Conservation (phyloP, 2,797 vertebrate genomes). For the Sebastes hopkinsi region DNA sequence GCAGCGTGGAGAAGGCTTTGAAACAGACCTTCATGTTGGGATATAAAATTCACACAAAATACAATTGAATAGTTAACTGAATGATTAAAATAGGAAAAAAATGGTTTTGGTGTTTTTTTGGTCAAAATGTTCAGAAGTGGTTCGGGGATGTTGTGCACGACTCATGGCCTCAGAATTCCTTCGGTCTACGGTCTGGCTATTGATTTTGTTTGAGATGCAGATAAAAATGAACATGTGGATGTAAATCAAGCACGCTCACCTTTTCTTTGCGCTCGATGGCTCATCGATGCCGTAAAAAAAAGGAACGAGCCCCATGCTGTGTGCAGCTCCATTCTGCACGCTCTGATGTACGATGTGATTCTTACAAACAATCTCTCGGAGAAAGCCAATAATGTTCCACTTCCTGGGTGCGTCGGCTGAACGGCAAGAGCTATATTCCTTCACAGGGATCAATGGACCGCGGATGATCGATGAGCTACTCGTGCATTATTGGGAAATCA, state of each 20-base stretch:
- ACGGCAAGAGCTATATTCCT: constrained; percentile 14
- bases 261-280: constrained; percentile 11
- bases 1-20: background rate
- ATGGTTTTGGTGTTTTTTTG: background rate
- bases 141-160: background rate
- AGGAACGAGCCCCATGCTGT: constrained; percentile 19
- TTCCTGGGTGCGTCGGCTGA: constrained; percentile 24
- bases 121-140: background rate
- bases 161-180: background rate
- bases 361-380: constrained; percentile 47
- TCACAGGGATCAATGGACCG: constrained; percentile 27
- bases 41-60: background rate
- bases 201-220: constrained; percentile 8
- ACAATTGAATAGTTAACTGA: background rate
- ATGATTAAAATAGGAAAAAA: background rate
- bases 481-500: constrained; percentile 45
- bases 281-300: constrained; percentile 14
- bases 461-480: constrained; percentile 40
- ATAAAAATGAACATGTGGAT: background rate
- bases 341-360: constrained; percentile 23
- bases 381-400: constrained; percentile 49
- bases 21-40: background rate
- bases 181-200: background rate
- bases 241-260: constrained; percentile 11
- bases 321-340: constrained; percentile 30